Percentiles rank a stretch among this genome's conserved stretches.
These are phyloP conservation scores for Odontocerum albicorne DNA, from an alignment of 2,888 invertebrate genomes.

Conservation along the genomic window DNA sequence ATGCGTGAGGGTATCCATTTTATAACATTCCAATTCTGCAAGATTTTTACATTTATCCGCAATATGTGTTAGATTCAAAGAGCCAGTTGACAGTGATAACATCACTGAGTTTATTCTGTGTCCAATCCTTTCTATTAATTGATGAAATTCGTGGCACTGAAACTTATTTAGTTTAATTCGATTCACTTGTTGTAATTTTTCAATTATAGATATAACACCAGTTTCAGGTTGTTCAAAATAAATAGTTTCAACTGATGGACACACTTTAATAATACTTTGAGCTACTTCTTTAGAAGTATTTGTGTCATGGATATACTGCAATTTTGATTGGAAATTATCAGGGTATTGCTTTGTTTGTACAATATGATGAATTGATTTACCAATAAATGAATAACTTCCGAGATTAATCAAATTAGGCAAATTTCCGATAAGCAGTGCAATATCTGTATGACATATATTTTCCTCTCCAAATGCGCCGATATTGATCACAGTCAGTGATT, in stretches of 20 bases:
- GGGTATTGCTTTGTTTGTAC: slow-evolving; percentile 56
- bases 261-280: slow-evolving; percentile 61
- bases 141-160: slow-evolving; percentile 61
- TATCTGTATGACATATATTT: slow-evolving; percentile 66
- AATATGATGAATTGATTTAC: slow-evolving; percentile 61
- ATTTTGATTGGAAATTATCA: slow-evolving; percentile 60
- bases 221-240: slow-evolving; percentile 65
- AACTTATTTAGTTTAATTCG: slow-evolving; percentile 66
- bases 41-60: slow-evolving; percentile 62
- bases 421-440: slow-evolving; percentile 63
- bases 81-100: slow-evolving; percentile 59
- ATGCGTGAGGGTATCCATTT: slow-evolving; percentile 63
- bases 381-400: slow-evolving; percentile 69
- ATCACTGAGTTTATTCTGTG: slow-evolving; percentile 58
- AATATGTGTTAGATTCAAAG: slow-evolving; percentile 61
- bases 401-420: slow-evolving; percentile 66
- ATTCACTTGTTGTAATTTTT: slow-evolving; percentile 52
- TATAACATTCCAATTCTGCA: slow-evolving; percentile 65
- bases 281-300: slow-evolving; percentile 61
- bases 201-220: slow-evolving; percentile 56
- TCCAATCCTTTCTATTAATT: slow-evolving; percentile 59
- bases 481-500: slow-evolving; percentile 62
- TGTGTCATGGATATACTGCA: slow-evolving; percentile 69
- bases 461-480: slow-evolving; percentile 72
- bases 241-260: slow-evolving; percentile 64